A percentile compares a stretch with the other conserved stretches of the same genome.
Evolutionary conservation across 1,140 invertebrate genomes (phyloP).

Genomic region (Lepidurus couesii): DNA sequence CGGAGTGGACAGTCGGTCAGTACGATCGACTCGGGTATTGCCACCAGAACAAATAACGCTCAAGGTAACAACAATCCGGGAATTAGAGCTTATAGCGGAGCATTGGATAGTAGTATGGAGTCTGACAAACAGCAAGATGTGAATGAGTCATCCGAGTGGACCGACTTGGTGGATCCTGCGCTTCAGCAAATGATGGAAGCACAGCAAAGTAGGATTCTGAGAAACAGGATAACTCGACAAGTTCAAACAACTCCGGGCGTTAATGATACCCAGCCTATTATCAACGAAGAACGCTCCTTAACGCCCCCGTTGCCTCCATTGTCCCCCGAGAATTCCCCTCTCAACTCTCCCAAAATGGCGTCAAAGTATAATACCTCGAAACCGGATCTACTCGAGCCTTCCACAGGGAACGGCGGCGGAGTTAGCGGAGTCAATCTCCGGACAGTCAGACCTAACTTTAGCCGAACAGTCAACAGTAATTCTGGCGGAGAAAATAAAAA

Average conservation of each 20-base stretch:
- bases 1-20: constrained; percentile 41
- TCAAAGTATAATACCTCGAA: constrained; percentile 35
- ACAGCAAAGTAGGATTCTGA: constrained; percentile 34
- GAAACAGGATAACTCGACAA: constrained; percentile 41
- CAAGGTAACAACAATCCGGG: background rate
- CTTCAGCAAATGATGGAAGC: constrained; percentile 66
- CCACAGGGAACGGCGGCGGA: constrained; percentile 29
- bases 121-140: constrained; percentile 34
- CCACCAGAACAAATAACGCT: constrained; percentile 39
- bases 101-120: constrained; percentile 38
- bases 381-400: constrained; percentile 39
- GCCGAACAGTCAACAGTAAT: constrained; percentile 27
- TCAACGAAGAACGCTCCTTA: constrained; percentile 61
- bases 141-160: constrained; percentile 60
- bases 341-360: constrained; percentile 34
- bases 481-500: background rate
- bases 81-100: constrained; percentile 32
- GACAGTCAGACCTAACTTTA: constrained; percentile 17
- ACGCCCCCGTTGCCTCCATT: constrained; percentile 70
- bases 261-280: constrained; percentile 51
- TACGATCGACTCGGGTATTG: constrained; percentile 46
- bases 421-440: constrained; percentile 27
- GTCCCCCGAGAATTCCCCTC: constrained; percentile 56
- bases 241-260: constrained; percentile 37
- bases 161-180: constrained; percentile 73